Percentiles rank a stretch among this genome's conserved stretches.
Evolutionary conservation across 2,113 vertebrate genomes (phyloP).

Genomic region (Dinomys branickii): DNA sequence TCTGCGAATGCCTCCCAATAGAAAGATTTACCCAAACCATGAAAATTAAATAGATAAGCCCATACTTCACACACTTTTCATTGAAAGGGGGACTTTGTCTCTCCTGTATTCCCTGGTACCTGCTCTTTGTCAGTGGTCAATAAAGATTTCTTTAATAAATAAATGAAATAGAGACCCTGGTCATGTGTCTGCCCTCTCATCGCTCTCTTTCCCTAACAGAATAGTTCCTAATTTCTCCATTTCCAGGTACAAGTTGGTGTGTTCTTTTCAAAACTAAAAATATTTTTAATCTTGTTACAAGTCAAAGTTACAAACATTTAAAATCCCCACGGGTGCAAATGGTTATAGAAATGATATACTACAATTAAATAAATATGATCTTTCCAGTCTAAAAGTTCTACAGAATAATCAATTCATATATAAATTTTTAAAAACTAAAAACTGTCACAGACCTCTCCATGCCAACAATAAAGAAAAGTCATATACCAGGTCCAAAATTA

Average conservation of each 20-base stretch:
- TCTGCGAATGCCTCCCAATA: background rate
- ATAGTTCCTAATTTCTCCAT: background rate
- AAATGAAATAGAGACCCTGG: background rate
- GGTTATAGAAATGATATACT: background rate
- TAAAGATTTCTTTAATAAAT: background rate
- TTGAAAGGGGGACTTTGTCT: background rate
- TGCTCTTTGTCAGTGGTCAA: background rate
- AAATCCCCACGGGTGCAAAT: background rate
- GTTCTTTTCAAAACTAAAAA: slow-evolving; percentile 53
- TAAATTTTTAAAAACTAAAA: slow-evolving; percentile 30
- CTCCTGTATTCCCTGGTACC: background rate
- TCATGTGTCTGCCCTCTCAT: background rate
- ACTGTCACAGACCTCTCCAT: background rate
- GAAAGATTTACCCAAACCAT: background rate
- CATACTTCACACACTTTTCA: background rate
- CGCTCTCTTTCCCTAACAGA: background rate
- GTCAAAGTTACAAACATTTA: background rate
- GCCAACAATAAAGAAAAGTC: background rate
- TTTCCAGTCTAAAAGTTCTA: slow-evolving; percentile 1
- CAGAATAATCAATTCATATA: background rate
- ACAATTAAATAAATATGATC: background rate
- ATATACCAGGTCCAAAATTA: background rate
- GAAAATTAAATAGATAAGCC: background rate
- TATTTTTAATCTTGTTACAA: background rate
- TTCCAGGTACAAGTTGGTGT: background rate